Evolutionary conservation across 2,797 vertebrate genomes (phyloP), one percentile per base, ranked within the genome.

Genomic region (Gallinago solitaria): DNA sequence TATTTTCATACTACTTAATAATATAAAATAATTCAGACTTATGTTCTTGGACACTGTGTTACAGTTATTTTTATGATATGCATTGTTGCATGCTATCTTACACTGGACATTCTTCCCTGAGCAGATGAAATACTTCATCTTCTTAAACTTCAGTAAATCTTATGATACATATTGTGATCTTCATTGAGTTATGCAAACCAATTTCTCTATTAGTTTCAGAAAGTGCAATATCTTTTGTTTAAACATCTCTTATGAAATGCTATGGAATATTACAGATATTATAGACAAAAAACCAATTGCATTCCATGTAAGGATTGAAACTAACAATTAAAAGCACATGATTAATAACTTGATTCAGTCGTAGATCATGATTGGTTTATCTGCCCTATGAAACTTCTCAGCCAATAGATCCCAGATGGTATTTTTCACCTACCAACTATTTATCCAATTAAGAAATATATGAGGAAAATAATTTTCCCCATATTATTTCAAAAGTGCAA

Each of bases 1-100:
- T 95, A 95, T 92, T 96, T 97, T 96, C 90, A 23, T 92, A 89
- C 35, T 80, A 87, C 16, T 61, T 75, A 57, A 57, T 53, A 68
- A 87, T 89, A 92, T 86, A 56, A 83, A 81, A 77, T 37, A 73
- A 89, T 69, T 63, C 70, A 30, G 64, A 85, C 37, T 56, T 94
- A 74, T 87, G 71, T 60, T 93, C 89, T 85, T 83, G 64, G 39
- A 56, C 25, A 51, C 27, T 70, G 84, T 95, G 67, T 76, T 91
- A 28, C n/a, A 73, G 33, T 67, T 89, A 82, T 63, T 96, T 93
- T 93, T 90, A 76, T 84, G 37, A 78, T 94, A 89, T 21, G 51
- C 81, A 48, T 61, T 94, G 70, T 83, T 92, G 94, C 94, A 95
- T 96, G 93, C 47, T 93, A 32, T 74, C 75, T 89, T 77, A 70